A percentile compares a stretch with the other conserved stretches of the same genome.
phyloP scores from a whole-genome alignment of 2,797 vertebrate species.

The Rhodeus uyekii region DNA sequence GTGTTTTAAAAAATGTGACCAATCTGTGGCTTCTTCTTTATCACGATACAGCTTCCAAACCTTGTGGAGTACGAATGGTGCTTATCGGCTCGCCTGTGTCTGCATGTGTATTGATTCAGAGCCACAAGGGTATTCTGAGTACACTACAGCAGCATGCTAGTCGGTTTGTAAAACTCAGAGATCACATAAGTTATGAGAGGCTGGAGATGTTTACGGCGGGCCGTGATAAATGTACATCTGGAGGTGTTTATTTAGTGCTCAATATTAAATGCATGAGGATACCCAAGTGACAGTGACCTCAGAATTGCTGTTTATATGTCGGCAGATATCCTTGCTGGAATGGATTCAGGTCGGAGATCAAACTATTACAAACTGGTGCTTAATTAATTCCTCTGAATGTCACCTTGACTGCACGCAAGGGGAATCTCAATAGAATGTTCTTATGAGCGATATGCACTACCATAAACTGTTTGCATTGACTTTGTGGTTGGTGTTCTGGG shows the following conservation, averaged over 20 bases:
- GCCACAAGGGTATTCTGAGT: constrained; percentile 15
- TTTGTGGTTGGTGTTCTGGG: neutral
- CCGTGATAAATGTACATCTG: constrained; percentile 39
- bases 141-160: constrained; percentile 20
- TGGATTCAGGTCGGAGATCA: constrained; percentile 33
- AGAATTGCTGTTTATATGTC: constrained; percentile 17
- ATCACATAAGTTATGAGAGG: constrained; percentile 29
- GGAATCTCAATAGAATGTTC: constrained; percentile 35
- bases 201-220: constrained; percentile 34
- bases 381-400: constrained; percentile 52
- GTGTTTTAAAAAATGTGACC: neutral
- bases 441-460: neutral
- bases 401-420: constrained; percentile 46
- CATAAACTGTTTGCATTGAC: neutral
- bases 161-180: constrained; percentile 13
- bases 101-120: constrained; percentile 26
- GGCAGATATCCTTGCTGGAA: constrained; percentile 31
- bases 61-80: neutral
- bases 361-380: constrained; percentile 44
- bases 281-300: constrained; percentile 31
- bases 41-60: constrained; percentile 16
- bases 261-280: constrained; percentile 48
- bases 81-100: neutral
- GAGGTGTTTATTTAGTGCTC: constrained; percentile 41
- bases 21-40: neutral